Percentiles rank a stretch among this genome's conserved stretches.
Evolutionary conservation across 2,113 vertebrate genomes (phyloP).

Genomic region (Centropus bengalensis): DNA sequence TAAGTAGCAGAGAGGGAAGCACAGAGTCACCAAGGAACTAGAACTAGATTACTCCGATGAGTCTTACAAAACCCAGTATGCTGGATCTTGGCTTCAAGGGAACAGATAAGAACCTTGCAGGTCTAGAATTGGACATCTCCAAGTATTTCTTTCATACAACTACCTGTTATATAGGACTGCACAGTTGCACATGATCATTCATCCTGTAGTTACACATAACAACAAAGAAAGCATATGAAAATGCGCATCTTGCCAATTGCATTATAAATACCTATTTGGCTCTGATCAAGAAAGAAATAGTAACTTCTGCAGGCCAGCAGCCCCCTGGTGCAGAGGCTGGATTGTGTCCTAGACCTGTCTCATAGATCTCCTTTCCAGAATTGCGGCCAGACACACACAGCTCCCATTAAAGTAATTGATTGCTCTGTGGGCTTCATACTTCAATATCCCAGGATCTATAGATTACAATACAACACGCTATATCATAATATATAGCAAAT

Average conservation of each 20-base stretch:
- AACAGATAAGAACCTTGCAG: neutral
- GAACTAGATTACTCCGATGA: neutral
- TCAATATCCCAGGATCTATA: neutral
- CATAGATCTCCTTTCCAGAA: conserved; percentile 49
- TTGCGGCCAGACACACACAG: neutral
- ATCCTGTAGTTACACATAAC: neutral
- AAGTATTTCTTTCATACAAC: neutral
- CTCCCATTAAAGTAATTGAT: conserved; percentile 46
- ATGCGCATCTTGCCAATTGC: neutral
- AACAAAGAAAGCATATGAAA: neutral
- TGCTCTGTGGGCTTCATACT: neutral
- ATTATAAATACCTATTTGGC: neutral
- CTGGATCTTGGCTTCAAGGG: neutral
- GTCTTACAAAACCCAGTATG: neutral
- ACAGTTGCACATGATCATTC: neutral
- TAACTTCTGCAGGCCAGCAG: neutral
- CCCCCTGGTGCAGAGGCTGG: conserved; percentile 1
- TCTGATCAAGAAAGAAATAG: neutral
- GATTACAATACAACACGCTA: neutral
- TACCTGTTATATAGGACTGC: neutral
- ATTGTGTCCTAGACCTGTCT: conserved; percentile 21
- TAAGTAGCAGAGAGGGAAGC: neutral
- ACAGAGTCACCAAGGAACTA: neutral
- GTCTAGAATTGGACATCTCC: neutral
- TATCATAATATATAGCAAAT: neutral